Conservation (phyloP, 2,797 vertebrate species). For the Mastacembelus armatus region DNA sequence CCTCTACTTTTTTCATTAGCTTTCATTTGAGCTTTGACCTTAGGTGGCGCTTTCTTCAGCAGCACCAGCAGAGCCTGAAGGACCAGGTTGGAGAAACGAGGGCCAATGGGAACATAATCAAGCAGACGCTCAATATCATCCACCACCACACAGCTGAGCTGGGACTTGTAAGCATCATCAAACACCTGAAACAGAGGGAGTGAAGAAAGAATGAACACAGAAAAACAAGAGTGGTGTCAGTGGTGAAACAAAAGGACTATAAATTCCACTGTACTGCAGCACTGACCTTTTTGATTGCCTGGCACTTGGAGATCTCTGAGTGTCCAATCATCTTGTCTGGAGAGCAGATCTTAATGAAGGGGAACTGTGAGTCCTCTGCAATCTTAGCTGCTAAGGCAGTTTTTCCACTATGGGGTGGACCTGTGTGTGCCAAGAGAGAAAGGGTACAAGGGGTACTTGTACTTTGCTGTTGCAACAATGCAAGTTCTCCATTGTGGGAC, state of each 20-base stretch:
- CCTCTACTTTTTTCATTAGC: too few species aligned
- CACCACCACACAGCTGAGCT: conserved; percentile 97
- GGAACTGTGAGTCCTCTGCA: conserved; percentile 95
- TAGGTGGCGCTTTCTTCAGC: conserved; percentile 95
- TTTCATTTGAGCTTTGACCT: conserved; percentile 79
- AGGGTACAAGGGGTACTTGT: too few species aligned
- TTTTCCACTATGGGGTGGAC: conserved; percentile 96
- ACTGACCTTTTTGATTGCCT: conserved; percentile 96
- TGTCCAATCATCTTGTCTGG: conserved; percentile 98
- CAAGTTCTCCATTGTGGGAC: too few species aligned
- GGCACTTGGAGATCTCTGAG: conserved; percentile 97
- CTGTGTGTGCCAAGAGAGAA: too few species aligned
- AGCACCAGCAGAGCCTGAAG: conserved; percentile 96
- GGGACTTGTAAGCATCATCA: conserved; percentile 98
- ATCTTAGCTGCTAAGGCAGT: conserved; percentile 96
- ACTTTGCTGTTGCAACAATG: too few species aligned
- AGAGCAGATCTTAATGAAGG: conserved; percentile 99
- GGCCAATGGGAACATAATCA: conserved; percentile 97
- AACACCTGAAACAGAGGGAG: conserved; percentile 86
- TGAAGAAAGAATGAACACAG: background rate
- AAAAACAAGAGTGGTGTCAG: background rate
- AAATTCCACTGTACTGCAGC: background rate
- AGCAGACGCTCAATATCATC: conserved; percentile 96
- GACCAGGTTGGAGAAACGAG: conserved; percentile 97
- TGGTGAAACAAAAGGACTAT: background rate